Evolutionary conservation across 2,888 invertebrate species (phyloP).

Genomic region (Macrophya alboannulata): DNA sequence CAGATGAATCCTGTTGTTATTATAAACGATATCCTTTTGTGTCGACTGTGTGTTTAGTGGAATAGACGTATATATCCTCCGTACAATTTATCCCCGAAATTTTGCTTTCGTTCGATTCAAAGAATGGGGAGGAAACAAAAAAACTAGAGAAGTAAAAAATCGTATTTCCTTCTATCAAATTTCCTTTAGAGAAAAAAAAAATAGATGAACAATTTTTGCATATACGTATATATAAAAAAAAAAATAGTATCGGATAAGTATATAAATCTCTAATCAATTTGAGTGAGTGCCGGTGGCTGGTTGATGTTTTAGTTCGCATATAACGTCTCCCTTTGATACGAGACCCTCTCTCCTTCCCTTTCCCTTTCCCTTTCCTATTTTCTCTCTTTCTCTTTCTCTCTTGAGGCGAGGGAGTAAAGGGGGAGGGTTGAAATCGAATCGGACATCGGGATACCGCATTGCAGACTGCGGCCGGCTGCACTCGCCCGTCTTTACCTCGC

Average conservation of each 20-base stretch:
- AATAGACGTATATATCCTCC: neutral
- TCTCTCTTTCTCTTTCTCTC: conserved; percentile 3
- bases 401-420: neutral
- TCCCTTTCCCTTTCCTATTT: conserved; percentile 56
- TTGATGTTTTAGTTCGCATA: conserved; percentile 35
- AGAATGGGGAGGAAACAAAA: neutral
- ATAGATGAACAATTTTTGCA: no score
- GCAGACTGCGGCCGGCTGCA: conserved; percentile 56
- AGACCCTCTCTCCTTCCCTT: conserved; percentile 46
- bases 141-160: neutral
- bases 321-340: conserved; percentile 51
- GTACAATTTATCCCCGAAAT: neutral
- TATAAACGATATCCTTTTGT: conserved; percentile 1
- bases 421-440: conserved; percentile 54
- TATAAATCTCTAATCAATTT: conserved; percentile 47
- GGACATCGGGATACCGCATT: conserved; percentile 56
- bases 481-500: conserved; percentile 63
- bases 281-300: conserved; percentile 44
- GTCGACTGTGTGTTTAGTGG: neutral
- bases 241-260: neutral
- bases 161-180: no score
- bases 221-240: neutral
- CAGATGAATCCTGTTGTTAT: conserved; percentile 11
- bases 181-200: no score
- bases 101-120: neutral